phyloP scores from a whole-genome alignment of 2,113 vertebrate genomes.

The Mustelus asterias region DNA sequence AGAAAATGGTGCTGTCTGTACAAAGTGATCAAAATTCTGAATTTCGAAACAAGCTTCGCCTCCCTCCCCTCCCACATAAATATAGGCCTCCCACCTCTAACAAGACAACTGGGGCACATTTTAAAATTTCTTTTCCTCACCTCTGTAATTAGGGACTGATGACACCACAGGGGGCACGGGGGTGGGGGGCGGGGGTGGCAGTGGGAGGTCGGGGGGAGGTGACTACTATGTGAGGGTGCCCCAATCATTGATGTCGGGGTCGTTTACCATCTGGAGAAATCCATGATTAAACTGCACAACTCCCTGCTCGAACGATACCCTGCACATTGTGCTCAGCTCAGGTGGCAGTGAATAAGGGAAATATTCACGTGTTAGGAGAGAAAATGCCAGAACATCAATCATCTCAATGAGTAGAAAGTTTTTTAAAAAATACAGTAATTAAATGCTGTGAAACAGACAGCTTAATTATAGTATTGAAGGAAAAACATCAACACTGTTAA shows the following conservation, averaged over 20 bases:
- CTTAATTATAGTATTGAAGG: not conserved
- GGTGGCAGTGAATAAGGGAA: not conserved
- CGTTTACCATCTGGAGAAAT: not conserved
- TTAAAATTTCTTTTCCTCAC: not conserved
- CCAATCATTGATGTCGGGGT: not conserved
- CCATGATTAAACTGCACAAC: not conserved
- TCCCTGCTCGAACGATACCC: no score
- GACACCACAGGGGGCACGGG: not conserved
- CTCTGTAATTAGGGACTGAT: not conserved
- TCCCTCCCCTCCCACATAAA: not conserved
- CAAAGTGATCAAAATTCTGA: not conserved
- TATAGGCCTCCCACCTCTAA: not conserved
- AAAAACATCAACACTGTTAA: not conserved
- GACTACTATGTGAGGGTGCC: not conserved
- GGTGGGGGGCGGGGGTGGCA: not conserved
- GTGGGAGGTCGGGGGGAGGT: not conserved
- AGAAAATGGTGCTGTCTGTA: not conserved
- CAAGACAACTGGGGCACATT: not conserved
- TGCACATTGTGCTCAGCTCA: not conserved
- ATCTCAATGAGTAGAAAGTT: not conserved
- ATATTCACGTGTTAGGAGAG: not conserved
- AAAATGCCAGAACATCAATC: not conserved
- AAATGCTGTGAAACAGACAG: not conserved
- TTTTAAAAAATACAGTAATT: not conserved
- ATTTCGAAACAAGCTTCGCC: not conserved